Evolutionary conservation across 2,797 vertebrate species (phyloP), one percentile per base, ranked within the genome.

Genomic region (Anolis apletophallus): DNA sequence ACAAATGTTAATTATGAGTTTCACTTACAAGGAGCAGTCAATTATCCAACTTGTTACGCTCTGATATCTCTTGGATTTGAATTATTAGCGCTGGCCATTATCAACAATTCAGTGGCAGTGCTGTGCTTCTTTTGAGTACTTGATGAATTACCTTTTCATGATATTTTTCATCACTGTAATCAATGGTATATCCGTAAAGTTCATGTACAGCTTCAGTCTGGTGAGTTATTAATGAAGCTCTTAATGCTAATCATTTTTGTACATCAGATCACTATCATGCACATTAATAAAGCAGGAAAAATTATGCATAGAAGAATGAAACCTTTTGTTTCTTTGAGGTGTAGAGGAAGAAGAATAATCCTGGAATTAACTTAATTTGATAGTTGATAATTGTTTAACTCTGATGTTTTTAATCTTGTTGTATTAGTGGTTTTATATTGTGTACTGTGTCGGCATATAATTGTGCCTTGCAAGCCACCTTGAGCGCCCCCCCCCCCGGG

Each of bases 1-100:
- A 17, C 72, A 90, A 90, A 87, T 16, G 40, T 90, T 93, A 94
- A 93, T 92, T 82, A 93, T 91, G 76, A 57, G 50, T 87, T 93
- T 92, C 73, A 87, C 68, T 92, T 93, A 91, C 54, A 91, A 85
- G 76, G 36, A 86, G n/a, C 57, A 78, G 32, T 81, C 90, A 93
- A 93, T 93, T 91, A 91, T 85, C 67, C 40, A 75, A 88, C 85
- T 87, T 91, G 40, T 84, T 90, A 88, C 85, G n/a, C 90, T 90
- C 76, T 0, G 2, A 90, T 93, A 92, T 93, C 88, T 89, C 93
- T 88, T 0, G 0, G 72, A 87, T 92, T 91, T 83, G 91, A 79
- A 91, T 91, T 93, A 85, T 88, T 83, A 73, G 23, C 26, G 8
- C 52, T 81, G 8, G 23, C 88, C 85, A 92, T 92, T 80, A 91